Evolutionary conservation across 2,888 invertebrate genomes (phyloP).

Genomic region (Synergus laeviventris): DNA sequence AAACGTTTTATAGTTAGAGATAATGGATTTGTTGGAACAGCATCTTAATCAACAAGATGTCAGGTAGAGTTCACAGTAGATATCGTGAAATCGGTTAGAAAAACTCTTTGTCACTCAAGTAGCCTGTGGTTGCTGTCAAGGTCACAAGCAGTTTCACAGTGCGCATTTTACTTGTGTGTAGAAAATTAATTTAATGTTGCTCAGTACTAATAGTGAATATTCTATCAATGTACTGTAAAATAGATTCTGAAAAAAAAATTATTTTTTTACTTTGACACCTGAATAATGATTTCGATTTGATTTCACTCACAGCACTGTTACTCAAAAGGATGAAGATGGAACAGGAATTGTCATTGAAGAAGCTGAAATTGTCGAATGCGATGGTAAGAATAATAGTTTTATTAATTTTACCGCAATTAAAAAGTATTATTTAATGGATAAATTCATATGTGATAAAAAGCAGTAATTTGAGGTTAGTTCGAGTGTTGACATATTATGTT

Average conservation of each 20-base stretch:
- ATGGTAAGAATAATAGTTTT: constrained; percentile 61
- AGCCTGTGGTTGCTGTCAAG: constrained; percentile 67
- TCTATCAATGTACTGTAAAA: not conserved
- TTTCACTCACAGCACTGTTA: constrained; percentile 57
- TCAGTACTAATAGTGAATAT: not conserved
- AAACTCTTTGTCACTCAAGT: constrained; percentile 38
- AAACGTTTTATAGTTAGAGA: constrained; percentile 69
- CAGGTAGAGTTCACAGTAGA: constrained; percentile 65
- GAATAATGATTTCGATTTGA: not conserved
- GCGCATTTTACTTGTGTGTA: constrained; percentile 60
- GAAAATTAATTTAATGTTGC: constrained; percentile 44
- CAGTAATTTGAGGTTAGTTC: not conserved
- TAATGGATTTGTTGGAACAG: constrained; percentile 74
- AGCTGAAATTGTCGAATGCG: constrained; percentile 73
- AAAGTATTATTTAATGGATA: not conserved
- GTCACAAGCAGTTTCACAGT: constrained; percentile 69
- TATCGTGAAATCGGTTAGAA: constrained; percentile 16
- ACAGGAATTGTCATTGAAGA: constrained; percentile 73
- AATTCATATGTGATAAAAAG: not conserved
- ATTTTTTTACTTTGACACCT: constrained; percentile 8
- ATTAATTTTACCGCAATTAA: not conserved
- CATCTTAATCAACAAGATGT: constrained; percentile 73
- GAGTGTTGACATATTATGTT: constrained; percentile 22
- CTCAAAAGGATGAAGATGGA: constrained; percentile 67
- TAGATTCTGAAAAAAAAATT: too few species aligned